Evolutionary conservation across 2,113 vertebrate genomes (phyloP).

Genomic region (Reinhardtius hippoglossoides): DNA sequence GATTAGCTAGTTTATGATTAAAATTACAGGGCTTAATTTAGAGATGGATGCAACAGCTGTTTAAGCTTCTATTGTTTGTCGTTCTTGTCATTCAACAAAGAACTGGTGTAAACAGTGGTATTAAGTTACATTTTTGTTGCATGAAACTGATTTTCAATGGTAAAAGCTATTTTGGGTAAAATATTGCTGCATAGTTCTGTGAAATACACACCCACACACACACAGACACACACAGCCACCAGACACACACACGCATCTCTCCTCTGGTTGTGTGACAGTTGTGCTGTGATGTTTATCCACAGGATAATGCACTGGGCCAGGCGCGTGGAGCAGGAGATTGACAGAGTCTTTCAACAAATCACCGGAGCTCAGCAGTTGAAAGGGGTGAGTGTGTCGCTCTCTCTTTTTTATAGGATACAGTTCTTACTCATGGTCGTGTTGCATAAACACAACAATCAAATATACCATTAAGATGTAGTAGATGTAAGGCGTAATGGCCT

Average conservation of each 20-base stretch:
- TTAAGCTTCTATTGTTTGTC: neutral
- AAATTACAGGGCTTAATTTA: slow-evolving; percentile 7
- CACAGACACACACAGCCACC: neutral
- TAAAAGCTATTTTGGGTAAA: slow-evolving; percentile 10
- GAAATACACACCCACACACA: neutral
- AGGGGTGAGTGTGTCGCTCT: slow-evolving; percentile 85
- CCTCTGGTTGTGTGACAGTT: slow-evolving; percentile 49
- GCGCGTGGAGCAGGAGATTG: slow-evolving; percentile 97
- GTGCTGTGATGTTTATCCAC: slow-evolving; percentile 72
- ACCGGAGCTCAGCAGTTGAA: slow-evolving; percentile 95
- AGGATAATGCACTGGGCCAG: slow-evolving; percentile 99
- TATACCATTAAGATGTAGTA: slow-evolving; percentile 21
- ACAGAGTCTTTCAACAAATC: slow-evolving; percentile 96
- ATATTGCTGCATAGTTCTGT: slow-evolving; percentile 8
- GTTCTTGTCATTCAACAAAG: neutral
- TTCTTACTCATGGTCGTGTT: slow-evolving; percentile 43
- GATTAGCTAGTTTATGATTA: slow-evolving; percentile 2
- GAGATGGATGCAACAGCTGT: neutral
- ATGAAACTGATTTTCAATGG: neutral
- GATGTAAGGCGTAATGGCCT: slow-evolving; percentile 19
- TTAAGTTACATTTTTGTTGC: neutral
- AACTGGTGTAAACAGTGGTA: neutral
- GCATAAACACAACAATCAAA: slow-evolving; percentile 36
- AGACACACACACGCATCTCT: slow-evolving; percentile 14
- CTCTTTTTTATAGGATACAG: slow-evolving; percentile 2